Percentiles rank a stretch among this genome's conserved stretches.
Evolutionary conservation across 1,140 invertebrate genomes (phyloP).

Genomic region (Lethocerus indicus): DNA sequence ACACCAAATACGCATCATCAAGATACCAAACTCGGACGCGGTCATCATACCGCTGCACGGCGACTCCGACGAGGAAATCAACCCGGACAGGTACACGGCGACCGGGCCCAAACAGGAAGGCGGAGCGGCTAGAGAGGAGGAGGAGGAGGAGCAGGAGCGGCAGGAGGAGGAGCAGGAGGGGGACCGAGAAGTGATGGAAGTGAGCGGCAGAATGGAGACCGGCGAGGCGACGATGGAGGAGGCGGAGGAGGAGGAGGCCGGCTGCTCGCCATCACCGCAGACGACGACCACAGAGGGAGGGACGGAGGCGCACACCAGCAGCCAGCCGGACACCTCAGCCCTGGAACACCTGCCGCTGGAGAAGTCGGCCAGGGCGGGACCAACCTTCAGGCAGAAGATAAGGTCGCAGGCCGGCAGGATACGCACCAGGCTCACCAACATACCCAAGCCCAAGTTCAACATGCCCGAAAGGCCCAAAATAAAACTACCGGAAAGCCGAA

Average conservation of each 20-base stretch:
- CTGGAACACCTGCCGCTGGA: constrained; percentile 42
- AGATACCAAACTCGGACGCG: constrained; percentile 6
- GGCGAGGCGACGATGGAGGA: neutral
- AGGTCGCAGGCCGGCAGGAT: constrained; percentile 29
- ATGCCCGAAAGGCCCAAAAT: constrained; percentile 31
- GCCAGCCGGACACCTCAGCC: constrained; percentile 36
- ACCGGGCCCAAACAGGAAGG: too few relatives aligned
- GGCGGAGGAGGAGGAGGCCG: too few relatives aligned
- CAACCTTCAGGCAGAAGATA: constrained; percentile 33
- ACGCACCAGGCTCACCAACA: constrained; percentile 14
- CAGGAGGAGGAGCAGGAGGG: constrained; percentile 13
- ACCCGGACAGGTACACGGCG: constrained; percentile 13
- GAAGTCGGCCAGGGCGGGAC: constrained; percentile 34
- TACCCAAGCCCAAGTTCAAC: constrained; percentile 21
- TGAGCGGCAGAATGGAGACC: neutral
- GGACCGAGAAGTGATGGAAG: constrained; percentile 5
- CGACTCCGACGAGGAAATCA: constrained; percentile 13
- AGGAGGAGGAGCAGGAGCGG: too few relatives aligned
- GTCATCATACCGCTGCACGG: constrained; percentile 13
- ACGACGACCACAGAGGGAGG: neutral
- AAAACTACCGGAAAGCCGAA: constrained; percentile 34
- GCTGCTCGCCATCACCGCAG: neutral
- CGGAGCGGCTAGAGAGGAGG: too few relatives aligned
- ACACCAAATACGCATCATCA: constrained; percentile 3
- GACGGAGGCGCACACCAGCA: neutral